These are phyloP conservation scores for Epinephelus cyanopodus DNA, from an alignment of 2,113 vertebrate genomes.

Conservation along the genomic window DNA sequence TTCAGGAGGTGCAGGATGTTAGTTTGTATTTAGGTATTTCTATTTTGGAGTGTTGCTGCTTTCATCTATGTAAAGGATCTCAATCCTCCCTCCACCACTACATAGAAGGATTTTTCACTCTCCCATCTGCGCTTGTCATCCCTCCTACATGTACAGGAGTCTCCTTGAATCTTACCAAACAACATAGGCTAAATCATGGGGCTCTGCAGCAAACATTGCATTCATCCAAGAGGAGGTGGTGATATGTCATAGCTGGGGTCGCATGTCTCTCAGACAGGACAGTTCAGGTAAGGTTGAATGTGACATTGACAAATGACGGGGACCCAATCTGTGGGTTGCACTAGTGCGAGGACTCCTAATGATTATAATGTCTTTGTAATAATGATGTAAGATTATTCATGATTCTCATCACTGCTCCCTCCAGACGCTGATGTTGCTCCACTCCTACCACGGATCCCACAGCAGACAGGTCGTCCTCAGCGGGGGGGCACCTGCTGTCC, in stretches of 20 bases:
- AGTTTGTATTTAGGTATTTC: background rate
- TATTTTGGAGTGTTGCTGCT: background rate
- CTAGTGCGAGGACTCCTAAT: background rate
- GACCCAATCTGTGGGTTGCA: background rate
- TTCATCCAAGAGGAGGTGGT: background rate
- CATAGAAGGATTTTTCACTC: slow-evolving; percentile 1
- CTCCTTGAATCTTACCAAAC: slow-evolving; percentile 8
- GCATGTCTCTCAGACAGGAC: background rate
- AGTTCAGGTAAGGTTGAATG: background rate
- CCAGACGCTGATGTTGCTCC: slow-evolving; percentile 43
- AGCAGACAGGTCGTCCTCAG: slow-evolving; percentile 64
- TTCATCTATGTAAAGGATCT: background rate
- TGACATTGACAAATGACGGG: slow-evolving; percentile 1
- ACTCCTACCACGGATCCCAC: slow-evolving; percentile 21
- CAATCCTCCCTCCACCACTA: background rate
- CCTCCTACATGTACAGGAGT: slow-evolving; percentile 14
- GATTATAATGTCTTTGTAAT: slow-evolving; percentile 25
- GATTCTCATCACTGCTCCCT: slow-evolving; percentile 37
- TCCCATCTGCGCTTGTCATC: background rate
- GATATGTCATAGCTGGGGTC: background rate
- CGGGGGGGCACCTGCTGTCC: slow-evolving; percentile 72
- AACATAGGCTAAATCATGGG: background rate
- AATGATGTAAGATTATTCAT: slow-evolving; percentile 68
- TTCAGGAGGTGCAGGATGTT: background rate
- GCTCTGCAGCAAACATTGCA: slow-evolving; percentile 33